Conservation (phyloP, 2,113 vertebrate species). For the Syngnathoides biaculeatus region DNA sequence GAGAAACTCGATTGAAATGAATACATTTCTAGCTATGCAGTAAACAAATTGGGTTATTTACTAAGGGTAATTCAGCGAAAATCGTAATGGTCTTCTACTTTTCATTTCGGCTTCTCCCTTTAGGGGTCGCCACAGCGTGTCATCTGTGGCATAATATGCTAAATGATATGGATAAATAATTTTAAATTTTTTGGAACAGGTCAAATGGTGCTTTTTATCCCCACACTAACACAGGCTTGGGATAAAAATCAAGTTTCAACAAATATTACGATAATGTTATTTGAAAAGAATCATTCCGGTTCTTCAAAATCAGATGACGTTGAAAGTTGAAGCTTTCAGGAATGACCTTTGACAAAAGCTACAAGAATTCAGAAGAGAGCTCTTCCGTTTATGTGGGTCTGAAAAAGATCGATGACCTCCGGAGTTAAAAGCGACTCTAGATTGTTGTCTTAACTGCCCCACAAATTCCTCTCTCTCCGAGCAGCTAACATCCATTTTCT, state of each 20-base stretch:
- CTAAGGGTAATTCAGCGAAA: neutral
- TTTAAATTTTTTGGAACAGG: neutral
- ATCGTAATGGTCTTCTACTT: too few species aligned
- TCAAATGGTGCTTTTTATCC: neutral
- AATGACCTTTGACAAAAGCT: neutral
- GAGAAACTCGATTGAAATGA: neutral
- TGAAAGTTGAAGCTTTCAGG: neutral
- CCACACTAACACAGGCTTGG: neutral
- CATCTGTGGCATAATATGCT: neutral
- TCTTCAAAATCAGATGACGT: neutral
- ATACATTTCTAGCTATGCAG: neutral
- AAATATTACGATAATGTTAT: neutral
- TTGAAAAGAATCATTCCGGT: too few species aligned
- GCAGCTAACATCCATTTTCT: constrained; percentile 8
- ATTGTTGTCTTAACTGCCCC: constrained; percentile 8
- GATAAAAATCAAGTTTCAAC: neutral
- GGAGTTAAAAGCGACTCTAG: constrained; percentile 4
- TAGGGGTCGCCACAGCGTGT: too few species aligned
- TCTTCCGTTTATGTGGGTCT: neutral
- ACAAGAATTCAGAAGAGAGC: neutral
- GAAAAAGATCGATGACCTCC: constrained; percentile 1
- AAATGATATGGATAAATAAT: neutral
- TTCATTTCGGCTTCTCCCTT: too few species aligned
- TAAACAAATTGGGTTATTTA: neutral
- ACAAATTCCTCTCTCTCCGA: neutral